Percentiles rank a stretch among this genome's conserved stretches.
phyloP scores from a whole-genome alignment of 1,140 invertebrate species.

The Zaprionus kolodkinae region DNA sequence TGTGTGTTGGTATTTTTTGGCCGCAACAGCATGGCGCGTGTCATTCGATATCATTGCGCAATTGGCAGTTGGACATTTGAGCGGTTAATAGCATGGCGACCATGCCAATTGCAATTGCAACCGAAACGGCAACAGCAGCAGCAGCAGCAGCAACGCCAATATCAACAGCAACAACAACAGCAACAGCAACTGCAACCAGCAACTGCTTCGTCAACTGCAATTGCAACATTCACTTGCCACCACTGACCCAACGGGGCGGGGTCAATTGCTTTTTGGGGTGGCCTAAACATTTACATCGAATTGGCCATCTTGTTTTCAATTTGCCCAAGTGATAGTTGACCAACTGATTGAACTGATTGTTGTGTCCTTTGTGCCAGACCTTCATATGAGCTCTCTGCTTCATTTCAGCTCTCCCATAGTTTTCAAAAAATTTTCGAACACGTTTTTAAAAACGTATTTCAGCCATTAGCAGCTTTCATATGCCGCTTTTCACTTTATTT shows the following conservation, averaged over 20 bases:
- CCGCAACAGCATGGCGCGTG: conserved; percentile 29
- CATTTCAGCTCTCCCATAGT: background rate
- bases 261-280: conserved; percentile 30
- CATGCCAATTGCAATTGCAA: conserved; percentile 35
- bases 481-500: background rate
- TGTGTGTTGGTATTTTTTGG: conserved; percentile 11
- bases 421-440: background rate
- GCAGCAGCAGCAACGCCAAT: background rate
- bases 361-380: conserved; percentile 2
- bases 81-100: conserved; percentile 45
- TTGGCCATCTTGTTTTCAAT: conserved; percentile 71
- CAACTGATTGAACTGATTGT: conserved; percentile 26
- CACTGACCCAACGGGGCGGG: conserved; percentile 4
- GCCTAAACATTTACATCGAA: conserved; percentile 56
- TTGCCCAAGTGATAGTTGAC: conserved; percentile 26
- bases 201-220: background rate
- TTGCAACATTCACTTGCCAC: conserved; percentile 11
- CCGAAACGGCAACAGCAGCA: conserved; percentile 13
- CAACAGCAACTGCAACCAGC: conserved; percentile 1
- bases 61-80: conserved; percentile 67
- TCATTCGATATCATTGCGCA: conserved; percentile 70
- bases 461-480: background rate
- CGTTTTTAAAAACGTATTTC: background rate
- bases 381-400: background rate
- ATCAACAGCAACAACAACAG: background rate